Conservation (phyloP, 2,797 vertebrate species). For the Zalophus californianus region DNA sequence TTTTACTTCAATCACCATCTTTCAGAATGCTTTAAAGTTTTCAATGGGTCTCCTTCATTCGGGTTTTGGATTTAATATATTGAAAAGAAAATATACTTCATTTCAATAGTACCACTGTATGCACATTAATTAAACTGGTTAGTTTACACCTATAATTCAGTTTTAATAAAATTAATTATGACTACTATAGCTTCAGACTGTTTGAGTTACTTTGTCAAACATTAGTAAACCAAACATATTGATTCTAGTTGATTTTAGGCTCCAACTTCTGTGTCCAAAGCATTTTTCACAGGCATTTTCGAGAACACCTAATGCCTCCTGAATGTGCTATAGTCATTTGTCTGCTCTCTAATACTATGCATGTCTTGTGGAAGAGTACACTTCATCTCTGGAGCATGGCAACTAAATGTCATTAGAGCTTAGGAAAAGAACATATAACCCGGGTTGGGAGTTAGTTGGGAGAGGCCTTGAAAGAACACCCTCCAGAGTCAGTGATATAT, state of each 20-base stretch:
- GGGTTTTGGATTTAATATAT: conserved; percentile 6
- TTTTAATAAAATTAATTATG: conserved; percentile 41
- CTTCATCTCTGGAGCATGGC: background rate
- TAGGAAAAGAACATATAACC: background rate
- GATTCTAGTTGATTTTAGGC: background rate
- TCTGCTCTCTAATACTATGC: background rate
- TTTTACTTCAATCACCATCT: conserved; percentile 38
- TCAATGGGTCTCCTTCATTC: background rate
- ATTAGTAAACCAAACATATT: background rate
- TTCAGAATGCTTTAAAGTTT: conserved; percentile 43
- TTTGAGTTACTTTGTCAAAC: background rate
- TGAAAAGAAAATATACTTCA: conserved; percentile 35
- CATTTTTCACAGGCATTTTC: background rate
- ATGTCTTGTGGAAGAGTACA: background rate
- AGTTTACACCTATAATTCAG: background rate
- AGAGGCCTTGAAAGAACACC: background rate
- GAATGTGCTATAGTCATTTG: background rate
- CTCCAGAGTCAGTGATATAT: background rate
- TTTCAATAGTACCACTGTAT: background rate
- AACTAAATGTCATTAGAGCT: background rate
- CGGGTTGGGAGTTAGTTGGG: background rate
- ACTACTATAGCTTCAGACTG: background rate
- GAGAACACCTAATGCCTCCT: background rate
- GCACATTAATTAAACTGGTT: conserved; percentile 16
- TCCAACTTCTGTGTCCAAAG: background rate